phyloP scores from a whole-genome alignment of 1,140 invertebrate genomes.

The Cherax destructor region DNA sequence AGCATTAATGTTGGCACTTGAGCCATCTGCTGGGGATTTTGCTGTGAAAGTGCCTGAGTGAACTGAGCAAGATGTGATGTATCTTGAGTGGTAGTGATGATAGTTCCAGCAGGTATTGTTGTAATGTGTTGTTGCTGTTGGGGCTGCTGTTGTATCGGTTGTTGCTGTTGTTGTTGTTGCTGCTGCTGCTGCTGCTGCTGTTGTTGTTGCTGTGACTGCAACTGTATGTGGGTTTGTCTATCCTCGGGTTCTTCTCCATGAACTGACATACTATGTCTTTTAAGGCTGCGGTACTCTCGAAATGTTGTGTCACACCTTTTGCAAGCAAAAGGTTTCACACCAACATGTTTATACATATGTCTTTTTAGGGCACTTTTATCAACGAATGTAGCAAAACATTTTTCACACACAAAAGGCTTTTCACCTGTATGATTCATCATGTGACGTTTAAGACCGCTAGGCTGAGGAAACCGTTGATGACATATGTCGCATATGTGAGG shows the following conservation, averaged over 20 bases:
- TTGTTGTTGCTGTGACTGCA: constrained; percentile 18
- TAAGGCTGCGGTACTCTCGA: constrained; percentile 60
- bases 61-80: constrained; percentile 17
- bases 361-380: constrained; percentile 70
- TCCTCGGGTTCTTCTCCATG: constrained; percentile 47
- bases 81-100: constrained; percentile 32
- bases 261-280: constrained; percentile 57
- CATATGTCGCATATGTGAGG: constrained; percentile 72
- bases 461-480: constrained; percentile 74
- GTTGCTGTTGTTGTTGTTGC: constrained; percentile 21
- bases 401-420: constrained; percentile 66
- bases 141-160: neutral
- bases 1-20: constrained; percentile 63
- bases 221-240: constrained; percentile 3
- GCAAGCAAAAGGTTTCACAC: constrained; percentile 69
- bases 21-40: constrained; percentile 45
- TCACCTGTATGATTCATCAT: constrained; percentile 65
- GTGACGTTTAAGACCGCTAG: constrained; percentile 59
- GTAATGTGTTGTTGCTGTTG: constrained; percentile 23
- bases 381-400: constrained; percentile 68
- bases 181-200: neutral
- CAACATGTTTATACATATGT: constrained; percentile 72
- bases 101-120: constrained; percentile 29
- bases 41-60: constrained; percentile 12
- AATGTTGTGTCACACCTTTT: constrained; percentile 64